These are phyloP conservation scores for Chloebia gouldiae DNA, from an alignment of 2,113 vertebrate species.

Conservation along the genomic window DNA sequence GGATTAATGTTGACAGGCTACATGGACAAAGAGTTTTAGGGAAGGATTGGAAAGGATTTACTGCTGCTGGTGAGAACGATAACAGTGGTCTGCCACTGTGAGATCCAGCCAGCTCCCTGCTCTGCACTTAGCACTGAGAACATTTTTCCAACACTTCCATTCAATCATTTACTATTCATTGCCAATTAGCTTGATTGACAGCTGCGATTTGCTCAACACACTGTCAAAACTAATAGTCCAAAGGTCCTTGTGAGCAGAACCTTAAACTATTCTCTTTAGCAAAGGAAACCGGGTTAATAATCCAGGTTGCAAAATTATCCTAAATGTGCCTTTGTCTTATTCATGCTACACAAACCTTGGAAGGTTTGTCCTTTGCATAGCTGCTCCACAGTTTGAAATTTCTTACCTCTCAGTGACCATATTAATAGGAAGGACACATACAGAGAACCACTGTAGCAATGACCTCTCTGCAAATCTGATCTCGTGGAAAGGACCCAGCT, in stretches of 20 bases:
- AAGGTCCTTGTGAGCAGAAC: constrained; percentile 28
- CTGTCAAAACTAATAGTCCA: constrained; percentile 32
- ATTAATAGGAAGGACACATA: not conserved
- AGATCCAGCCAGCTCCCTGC: constrained; percentile 17
- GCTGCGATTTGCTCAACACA: constrained; percentile 2
- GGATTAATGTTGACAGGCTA: constrained; percentile 62
- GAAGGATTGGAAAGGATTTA: constrained; percentile 62
- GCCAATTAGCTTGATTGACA: constrained; percentile 63
- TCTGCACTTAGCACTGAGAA: not conserved
- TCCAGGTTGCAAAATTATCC: constrained; percentile 32
- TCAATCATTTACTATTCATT: constrained; percentile 39
- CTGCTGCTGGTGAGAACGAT: constrained; percentile 59
- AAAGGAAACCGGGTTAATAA: constrained; percentile 40
- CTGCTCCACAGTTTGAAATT: not conserved
- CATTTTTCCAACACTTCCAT: not conserved
- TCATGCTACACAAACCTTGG: not conserved
- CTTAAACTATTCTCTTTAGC: constrained; percentile 47
- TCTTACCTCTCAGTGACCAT: not conserved
- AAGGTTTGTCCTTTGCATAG: not conserved
- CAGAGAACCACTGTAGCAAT: not conserved
- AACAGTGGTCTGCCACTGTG: constrained; percentile 32
- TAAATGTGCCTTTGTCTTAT: not conserved
- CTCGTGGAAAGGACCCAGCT: not conserved
- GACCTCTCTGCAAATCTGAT: not conserved
- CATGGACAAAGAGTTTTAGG: constrained; percentile 61